Base-by-base conservation (phyloP, 2,888 invertebrate genomes). In the Galerucella pusilla region DNA sequence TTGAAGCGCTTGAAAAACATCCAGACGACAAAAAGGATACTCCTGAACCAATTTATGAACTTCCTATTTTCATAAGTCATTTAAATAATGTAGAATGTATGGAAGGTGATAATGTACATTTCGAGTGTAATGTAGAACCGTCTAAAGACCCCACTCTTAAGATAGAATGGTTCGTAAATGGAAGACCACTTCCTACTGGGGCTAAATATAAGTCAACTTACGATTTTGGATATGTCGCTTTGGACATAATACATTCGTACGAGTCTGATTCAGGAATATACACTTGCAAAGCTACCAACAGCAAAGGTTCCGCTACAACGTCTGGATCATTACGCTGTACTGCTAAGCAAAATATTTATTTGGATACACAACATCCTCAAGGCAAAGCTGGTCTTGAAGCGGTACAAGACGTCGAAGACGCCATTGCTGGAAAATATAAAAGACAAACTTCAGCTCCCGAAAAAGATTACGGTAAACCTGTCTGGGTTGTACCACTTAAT, bases 91-190 rank as follows among this genome's bases (percentile, higher is more conserved):
- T 97, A 64, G 92, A 96, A 82, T 95, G 96, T 84, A 92, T 92
- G 81, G 97, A 97, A 90, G 94, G 94, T 66, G 96, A 96, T 68
- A 95, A 92, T 81, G 95, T 93, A 79, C 96, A 96, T 88, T 97
- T 97, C 82, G 96, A 97, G 88, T 97, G 96, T 85, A 94, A 94
- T 83, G 96, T 97, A 2, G 96, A 97, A 86, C 97, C 97, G 35
- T 94, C 96, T 5, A 94, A 95, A 85, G 97, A 97, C 88, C 96
- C 97, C 6, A 96, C 96, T 1, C 92, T 97, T 88, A 92, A 93
- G 84, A 94, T 97, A 80, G 97, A 97, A 88, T 99, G 99, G 98
- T 97, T 95, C 89, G 93, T 95, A 77, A 97, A 99, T 87, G 97
- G 96, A 59, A 93, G 96, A 85, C 94, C 96, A 12, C 88, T 99